phyloP scores from a whole-genome alignment of 2,113 vertebrate genomes.

The Buteo buteo region DNA sequence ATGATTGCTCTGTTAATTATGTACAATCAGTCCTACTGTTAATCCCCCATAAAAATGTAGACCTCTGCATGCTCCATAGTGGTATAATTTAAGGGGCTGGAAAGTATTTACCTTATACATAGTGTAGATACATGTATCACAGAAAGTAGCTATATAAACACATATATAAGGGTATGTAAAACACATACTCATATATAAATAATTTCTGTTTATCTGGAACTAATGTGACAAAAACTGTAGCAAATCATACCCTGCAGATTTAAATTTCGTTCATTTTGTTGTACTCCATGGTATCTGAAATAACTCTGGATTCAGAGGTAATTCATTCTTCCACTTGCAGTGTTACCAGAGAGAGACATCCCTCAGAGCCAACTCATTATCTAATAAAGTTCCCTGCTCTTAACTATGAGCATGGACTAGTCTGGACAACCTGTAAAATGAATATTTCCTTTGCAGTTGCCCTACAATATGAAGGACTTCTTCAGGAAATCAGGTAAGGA shows the following conservation, averaged over 20 bases:
- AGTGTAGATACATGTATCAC: background rate
- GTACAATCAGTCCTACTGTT: background rate
- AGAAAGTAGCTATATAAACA: background rate
- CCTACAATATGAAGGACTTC: background rate
- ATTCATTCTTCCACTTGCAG: background rate
- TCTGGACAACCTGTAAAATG: background rate
- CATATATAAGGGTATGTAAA: background rate
- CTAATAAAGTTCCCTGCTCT: background rate
- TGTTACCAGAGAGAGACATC: background rate
- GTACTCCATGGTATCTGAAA: background rate
- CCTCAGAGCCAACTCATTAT: background rate
- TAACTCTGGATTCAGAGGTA: background rate
- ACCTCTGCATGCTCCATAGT: background rate
- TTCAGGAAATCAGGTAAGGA: background rate
- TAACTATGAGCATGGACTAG: background rate
- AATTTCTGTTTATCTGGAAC: background rate
- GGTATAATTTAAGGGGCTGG: background rate
- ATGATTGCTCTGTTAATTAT: conserved; percentile 7
- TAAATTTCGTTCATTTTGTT: background rate
- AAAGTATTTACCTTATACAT: background rate
- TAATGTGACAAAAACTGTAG: background rate
- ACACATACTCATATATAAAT: background rate
- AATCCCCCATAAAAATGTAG: background rate
- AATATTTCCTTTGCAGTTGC: background rate
- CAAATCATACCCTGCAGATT: background rate